phyloP scores from a whole-genome alignment of 2,888 invertebrate genomes.

The Cephalotes varians region DNA sequence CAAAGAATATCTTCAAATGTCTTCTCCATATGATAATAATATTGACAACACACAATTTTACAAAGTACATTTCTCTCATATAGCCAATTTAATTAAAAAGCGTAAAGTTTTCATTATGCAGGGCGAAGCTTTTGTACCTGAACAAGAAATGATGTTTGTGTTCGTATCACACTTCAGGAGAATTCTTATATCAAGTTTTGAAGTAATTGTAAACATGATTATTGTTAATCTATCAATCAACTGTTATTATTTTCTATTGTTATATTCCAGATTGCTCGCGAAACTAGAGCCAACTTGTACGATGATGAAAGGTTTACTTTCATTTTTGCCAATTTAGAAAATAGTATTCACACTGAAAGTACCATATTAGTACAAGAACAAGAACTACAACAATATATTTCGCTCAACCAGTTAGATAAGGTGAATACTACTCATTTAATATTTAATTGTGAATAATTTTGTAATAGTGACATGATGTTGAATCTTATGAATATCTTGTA shows the following conservation, averaged over 20 bases:
- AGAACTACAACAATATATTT: background rate
- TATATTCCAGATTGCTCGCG: conserved; percentile 48
- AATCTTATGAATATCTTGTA: conserved; percentile 21
- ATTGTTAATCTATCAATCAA: background rate
- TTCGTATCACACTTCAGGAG: conserved; percentile 92
- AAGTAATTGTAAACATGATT: conserved; percentile 85
- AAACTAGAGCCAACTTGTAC: conserved; percentile 36
- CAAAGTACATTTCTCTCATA: conserved; percentile 94
- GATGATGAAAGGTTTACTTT: conserved; percentile 48
- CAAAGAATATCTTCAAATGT: conserved; percentile 83
- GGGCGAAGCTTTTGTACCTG: conserved; percentile 96
- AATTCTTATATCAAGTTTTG: conserved; percentile 90
- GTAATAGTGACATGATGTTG: background rate
- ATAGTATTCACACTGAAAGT: background rate
- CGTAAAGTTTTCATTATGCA: conserved; percentile 92
- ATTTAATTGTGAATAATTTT: background rate
- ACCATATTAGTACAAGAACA: background rate
- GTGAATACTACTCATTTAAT: conserved; percentile 37
- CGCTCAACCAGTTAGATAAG: conserved; percentile 45
- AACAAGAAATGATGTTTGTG: conserved; percentile 93
- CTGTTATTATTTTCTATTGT: background rate
- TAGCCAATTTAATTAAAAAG: conserved; percentile 92
- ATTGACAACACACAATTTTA: conserved; percentile 90
- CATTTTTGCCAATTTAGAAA: conserved; percentile 43
- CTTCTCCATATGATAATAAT: conserved; percentile 85